phyloP scores from a whole-genome alignment of 2,113 vertebrate genomes.

The Shinisaurus crocodilurus region DNA sequence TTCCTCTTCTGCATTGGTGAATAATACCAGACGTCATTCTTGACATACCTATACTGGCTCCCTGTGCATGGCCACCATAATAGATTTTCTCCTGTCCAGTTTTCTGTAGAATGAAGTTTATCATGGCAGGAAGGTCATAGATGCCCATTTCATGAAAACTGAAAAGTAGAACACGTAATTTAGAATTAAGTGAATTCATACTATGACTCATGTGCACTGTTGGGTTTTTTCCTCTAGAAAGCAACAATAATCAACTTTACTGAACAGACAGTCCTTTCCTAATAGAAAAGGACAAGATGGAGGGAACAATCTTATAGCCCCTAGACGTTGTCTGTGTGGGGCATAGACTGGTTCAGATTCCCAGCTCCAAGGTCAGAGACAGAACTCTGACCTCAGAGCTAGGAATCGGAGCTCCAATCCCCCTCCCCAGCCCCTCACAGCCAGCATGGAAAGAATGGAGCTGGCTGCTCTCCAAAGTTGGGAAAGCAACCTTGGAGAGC shows the following conservation, averaged over 20 bases:
- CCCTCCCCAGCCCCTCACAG: too few species aligned
- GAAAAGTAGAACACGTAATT: not conserved
- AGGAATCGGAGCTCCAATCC: too few species aligned
- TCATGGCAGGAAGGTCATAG: constrained; percentile 14
- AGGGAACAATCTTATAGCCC: too few species aligned
- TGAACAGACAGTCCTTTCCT: too few species aligned
- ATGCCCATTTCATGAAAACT: constrained; percentile 25
- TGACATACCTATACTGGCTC: constrained; percentile 81
- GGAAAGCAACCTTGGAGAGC: too few species aligned
- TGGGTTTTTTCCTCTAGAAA: not conserved
- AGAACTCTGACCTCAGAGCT: too few species aligned
- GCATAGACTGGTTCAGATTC: too few species aligned
- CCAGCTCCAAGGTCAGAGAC: too few species aligned
- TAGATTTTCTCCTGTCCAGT: constrained; percentile 2
- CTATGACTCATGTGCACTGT: too few species aligned
- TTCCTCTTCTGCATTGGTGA: not conserved
- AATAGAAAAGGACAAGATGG: not conserved
- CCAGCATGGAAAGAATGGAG: too few species aligned
- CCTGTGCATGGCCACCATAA: not conserved
- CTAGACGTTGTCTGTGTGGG: too few species aligned
- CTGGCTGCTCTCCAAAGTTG: too few species aligned
- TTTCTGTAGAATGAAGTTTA: constrained; percentile 18
- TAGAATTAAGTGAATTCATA: not conserved
- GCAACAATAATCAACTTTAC: not conserved
- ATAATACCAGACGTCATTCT: not conserved